These are phyloP conservation scores for Polydrusus tereticollis DNA, from an alignment of 2,888 invertebrate genomes.

Conservation along the genomic window DNA sequence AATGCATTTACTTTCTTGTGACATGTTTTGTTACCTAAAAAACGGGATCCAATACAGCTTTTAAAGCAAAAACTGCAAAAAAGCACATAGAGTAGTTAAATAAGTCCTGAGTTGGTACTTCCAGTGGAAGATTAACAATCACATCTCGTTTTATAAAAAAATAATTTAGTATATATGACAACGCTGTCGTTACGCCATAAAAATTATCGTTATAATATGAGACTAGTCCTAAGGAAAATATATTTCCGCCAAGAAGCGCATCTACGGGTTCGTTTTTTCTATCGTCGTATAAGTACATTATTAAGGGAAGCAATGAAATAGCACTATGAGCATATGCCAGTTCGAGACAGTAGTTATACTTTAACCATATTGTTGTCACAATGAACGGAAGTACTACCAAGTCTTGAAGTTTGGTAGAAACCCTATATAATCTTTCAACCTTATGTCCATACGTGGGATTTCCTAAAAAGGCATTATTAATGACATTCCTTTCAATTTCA, in stretches of 20 bases:
- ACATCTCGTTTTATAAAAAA: constrained; percentile 59
- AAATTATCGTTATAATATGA: constrained; percentile 60
- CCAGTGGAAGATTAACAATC: constrained; percentile 54
- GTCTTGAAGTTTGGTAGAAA: constrained; percentile 58
- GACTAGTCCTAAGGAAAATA: constrained; percentile 57
- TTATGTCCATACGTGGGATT: constrained; percentile 62
- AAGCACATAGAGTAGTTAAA: constrained; percentile 65
- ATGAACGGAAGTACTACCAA: constrained; percentile 58
- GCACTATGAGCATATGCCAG: constrained; percentile 51
- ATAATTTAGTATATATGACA: constrained; percentile 61
- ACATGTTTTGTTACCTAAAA: constrained; percentile 6
- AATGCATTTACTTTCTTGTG: constrained; percentile 10
- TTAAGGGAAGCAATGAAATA: constrained; percentile 56
- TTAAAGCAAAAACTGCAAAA: constrained; percentile 62
- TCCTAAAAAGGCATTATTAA: constrained; percentile 58
- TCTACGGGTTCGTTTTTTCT: constrained; percentile 57
- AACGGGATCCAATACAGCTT: constrained; percentile 53
- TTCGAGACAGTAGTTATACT: constrained; percentile 52
- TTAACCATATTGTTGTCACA: constrained; percentile 55
- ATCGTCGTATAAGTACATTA: constrained; percentile 53
- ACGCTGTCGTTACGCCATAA: constrained; percentile 57
- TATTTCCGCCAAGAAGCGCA: constrained; percentile 54
- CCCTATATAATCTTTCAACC: constrained; percentile 55
- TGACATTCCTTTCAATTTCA: no score
- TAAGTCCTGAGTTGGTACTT: constrained; percentile 63